Conservation (phyloP, 2,888 invertebrate species). For the Carabus problematicus region DNA sequence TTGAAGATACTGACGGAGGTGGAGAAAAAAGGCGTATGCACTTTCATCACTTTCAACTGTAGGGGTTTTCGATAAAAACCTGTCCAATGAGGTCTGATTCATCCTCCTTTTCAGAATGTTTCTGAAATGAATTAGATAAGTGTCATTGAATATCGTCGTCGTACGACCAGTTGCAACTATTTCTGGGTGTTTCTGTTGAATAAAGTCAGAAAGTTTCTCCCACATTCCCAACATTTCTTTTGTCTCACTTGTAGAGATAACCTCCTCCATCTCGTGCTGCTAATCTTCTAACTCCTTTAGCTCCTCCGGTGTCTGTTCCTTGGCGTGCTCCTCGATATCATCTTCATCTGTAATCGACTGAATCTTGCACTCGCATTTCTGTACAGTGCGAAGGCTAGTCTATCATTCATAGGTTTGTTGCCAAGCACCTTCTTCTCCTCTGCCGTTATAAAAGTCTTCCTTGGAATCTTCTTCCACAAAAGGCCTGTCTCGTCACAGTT, state of each 20-base stretch:
- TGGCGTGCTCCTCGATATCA: no score
- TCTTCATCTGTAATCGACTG: no score
- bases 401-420: background rate
- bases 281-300: background rate
- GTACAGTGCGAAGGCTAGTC: no score
- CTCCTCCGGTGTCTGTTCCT: no score
- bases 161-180: conserved; percentile 45
- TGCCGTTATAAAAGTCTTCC: no score
- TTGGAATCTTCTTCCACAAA: conserved; percentile 36
- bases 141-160: conserved; percentile 46
- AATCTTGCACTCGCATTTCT: no score
- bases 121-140: conserved; percentile 36
- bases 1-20: no score
- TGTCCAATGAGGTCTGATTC: no score
- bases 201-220: conserved; percentile 35
- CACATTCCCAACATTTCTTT: conserved; percentile 38
- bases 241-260: conserved; percentile 29
- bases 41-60: no score
- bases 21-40: no score
- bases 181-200: conserved; percentile 40
- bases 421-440: no score
- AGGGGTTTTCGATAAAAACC: no score
- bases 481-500: conserved; percentile 47
- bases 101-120: conserved; percentile 40
- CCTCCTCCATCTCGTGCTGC: conserved; percentile 36